A percentile compares a stretch with the other conserved stretches of the same genome.
phyloP scores from a whole-genome alignment of 2,113 vertebrate genomes.

The Bos javanicus region DNA sequence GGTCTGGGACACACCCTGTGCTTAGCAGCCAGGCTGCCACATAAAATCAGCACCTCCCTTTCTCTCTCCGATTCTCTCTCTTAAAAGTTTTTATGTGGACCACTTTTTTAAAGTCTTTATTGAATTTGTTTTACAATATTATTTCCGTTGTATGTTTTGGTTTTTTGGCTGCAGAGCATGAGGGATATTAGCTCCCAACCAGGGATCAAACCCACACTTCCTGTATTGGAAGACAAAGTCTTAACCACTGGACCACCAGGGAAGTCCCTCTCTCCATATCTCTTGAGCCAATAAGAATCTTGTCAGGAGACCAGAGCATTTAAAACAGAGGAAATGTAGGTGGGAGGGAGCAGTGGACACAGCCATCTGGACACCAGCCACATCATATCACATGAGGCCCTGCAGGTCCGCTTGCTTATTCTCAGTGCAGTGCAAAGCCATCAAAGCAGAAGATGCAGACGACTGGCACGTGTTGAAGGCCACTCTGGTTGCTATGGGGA shows the following conservation, averaged over 20 bases:
- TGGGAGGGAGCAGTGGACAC: background rate
- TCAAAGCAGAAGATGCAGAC: background rate
- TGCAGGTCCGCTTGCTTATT: background rate
- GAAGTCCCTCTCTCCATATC: background rate
- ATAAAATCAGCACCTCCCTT: background rate
- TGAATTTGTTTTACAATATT: background rate
- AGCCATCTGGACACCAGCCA: too few species aligned
- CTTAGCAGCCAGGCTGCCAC: background rate
- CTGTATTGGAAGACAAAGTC: background rate
- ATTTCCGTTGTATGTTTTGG: background rate
- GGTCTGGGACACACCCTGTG: background rate
- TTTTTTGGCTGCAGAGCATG: background rate
- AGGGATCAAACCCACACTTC: background rate
- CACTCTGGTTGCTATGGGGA: background rate
- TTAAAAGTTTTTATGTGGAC: background rate
- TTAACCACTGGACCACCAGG: background rate
- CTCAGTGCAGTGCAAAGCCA: background rate
- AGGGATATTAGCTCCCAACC: background rate
- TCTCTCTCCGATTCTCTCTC: background rate
- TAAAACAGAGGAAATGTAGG: background rate
- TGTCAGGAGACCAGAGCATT: background rate
- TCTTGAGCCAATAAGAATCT: background rate
- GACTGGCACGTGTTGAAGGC: background rate
- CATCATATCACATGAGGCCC: background rate
- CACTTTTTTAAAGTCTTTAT: background rate